A percentile compares a stretch with the other conserved stretches of the same genome.
Evolutionary conservation across 1,140 invertebrate species (phyloP).

Genomic region (Brachionus asplanchnoidis): DNA sequence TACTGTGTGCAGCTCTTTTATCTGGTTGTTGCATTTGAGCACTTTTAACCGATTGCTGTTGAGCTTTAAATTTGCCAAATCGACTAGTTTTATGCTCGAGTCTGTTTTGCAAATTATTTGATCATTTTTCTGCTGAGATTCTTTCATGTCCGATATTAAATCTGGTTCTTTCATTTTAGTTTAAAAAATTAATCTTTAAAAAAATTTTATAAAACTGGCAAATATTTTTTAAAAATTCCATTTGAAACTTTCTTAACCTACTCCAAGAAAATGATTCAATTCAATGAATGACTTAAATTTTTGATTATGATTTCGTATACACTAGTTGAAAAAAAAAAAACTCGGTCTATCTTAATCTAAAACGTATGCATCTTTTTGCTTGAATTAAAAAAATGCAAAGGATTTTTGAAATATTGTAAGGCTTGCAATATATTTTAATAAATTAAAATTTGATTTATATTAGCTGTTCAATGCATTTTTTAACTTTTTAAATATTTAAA

Average conservation of each 20-base stretch:
- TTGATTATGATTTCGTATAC: neutral
- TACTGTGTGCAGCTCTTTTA: conserved; percentile 38
- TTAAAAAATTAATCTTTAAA: neutral
- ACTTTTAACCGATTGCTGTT: neutral
- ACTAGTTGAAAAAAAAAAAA: neutral
- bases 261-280: neutral
- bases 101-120: neutral
- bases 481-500: neutral
- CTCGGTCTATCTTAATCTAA: neutral
- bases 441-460: neutral
- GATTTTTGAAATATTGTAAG: neutral
- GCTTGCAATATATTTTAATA: neutral
- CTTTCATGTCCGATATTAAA: conserved; percentile 38
- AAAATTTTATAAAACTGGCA: neutral
- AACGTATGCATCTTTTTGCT: neutral
- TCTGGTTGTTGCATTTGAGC: conserved; percentile 32
- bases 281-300: neutral
- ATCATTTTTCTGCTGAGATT: neutral
- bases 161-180: conserved; percentile 32
- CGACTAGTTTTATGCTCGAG: neutral
- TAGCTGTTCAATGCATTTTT: neutral
- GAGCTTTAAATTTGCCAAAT: neutral
- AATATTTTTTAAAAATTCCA: neutral
- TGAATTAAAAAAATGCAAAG: neutral
- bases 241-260: neutral